Conservation (phyloP, 1,140 invertebrate genomes). For the Sinella curviseta region DNA sequence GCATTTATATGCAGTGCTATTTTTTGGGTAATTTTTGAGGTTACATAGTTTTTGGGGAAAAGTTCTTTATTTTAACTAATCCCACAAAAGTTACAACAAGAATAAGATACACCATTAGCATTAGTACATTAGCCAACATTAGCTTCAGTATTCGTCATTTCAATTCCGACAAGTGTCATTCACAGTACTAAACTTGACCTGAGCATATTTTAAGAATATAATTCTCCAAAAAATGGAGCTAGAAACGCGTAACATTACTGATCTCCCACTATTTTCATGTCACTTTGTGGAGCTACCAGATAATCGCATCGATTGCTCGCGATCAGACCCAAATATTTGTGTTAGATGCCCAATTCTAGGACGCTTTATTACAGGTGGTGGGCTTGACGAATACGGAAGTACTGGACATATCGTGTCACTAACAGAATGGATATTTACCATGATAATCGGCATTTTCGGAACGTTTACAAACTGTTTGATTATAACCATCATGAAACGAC, state of each 20-base stretch:
- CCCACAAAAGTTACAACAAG: too few relatives aligned
- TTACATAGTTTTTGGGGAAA: too few relatives aligned
- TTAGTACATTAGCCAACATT: too few relatives aligned
- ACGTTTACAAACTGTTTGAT: constrained; percentile 11
- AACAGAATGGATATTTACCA: neutral
- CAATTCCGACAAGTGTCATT: too few relatives aligned
- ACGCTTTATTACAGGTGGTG: neutral
- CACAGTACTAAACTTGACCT: too few relatives aligned
- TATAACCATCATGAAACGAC: neutral
- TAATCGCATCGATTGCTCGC: neutral
- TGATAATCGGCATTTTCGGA: neutral
- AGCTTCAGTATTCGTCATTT: too few relatives aligned
- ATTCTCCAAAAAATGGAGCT: too few relatives aligned
- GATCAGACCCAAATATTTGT: neutral
- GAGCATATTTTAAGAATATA: too few relatives aligned
- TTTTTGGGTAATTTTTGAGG: too few relatives aligned
- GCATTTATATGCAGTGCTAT: too few relatives aligned
- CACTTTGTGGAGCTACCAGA: constrained; percentile 13
- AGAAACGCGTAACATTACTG: neutral
- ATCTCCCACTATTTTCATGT: neutral
- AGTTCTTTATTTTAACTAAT: too few relatives aligned
- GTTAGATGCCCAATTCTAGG: neutral
- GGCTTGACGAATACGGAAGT: neutral
- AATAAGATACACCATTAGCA: too few relatives aligned
- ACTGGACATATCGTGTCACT: neutral